Evolutionary conservation across 2,888 invertebrate genomes (phyloP).

Genomic region (Synanthedon myopaeformis): DNA sequence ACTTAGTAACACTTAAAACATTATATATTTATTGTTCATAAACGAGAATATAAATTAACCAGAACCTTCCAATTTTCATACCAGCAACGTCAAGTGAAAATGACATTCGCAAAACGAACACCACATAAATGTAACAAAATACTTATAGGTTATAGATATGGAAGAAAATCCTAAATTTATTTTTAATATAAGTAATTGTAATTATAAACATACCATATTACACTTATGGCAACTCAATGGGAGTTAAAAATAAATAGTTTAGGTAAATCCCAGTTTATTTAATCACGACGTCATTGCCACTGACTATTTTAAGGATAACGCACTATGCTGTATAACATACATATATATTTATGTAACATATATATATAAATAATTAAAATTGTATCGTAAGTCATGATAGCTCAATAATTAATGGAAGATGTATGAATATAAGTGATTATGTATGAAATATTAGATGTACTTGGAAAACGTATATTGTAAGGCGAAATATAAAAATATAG

Average conservation of each 20-base stretch:
- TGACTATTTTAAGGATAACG: conserved; percentile 36
- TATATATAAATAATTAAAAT: conserved; percentile 11
- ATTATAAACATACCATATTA: conserved; percentile 55
- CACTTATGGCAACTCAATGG: conserved; percentile 38
- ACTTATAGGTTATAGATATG: conserved; percentile 39
- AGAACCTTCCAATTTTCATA: conserved; percentile 4
- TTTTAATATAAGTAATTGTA: conserved; percentile 41
- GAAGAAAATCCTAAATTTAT: conserved; percentile 51
- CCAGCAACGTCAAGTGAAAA: conserved; percentile 42
- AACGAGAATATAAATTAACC: not conserved
- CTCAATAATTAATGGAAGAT: conserved; percentile 59
- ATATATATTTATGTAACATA: conserved; percentile 15
- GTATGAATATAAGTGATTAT: conserved; percentile 36
- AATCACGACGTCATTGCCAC: conserved; percentile 38
- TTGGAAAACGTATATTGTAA: conserved; percentile 12
- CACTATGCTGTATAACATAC: conserved; percentile 44
- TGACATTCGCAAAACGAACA: conserved; percentile 62
- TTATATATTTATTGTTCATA: too few species aligned
- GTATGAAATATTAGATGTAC: conserved; percentile 18
- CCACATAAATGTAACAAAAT: conserved; percentile 59
- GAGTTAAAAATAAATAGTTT: conserved; percentile 11
- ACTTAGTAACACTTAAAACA: too few species aligned
- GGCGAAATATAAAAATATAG: conserved; percentile 34
- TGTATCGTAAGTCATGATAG: conserved; percentile 44
- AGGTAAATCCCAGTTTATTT: conserved; percentile 19